A percentile compares a stretch with the other conserved stretches of the same genome.
phyloP scores from a whole-genome alignment of 2,113 vertebrate species.

The Motacilla tschutschensis region DNA sequence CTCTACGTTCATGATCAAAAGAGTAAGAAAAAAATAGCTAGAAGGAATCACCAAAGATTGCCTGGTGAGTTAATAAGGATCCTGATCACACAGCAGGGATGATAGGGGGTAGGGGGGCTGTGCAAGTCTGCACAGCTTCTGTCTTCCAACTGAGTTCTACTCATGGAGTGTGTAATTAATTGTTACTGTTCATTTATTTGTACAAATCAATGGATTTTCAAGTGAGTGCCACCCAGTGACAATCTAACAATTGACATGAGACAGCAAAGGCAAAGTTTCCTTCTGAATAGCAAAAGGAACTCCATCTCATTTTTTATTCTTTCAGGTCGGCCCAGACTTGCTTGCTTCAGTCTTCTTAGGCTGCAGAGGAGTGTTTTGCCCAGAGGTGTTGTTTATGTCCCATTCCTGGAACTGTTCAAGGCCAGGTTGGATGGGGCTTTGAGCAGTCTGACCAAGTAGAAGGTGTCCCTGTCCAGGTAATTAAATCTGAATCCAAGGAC shows the following conservation, averaged over 20 bases:
- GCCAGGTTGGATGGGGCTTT: neutral
- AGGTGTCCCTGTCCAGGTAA: neutral
- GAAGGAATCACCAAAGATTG: neutral
- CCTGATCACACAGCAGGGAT: conserved; percentile 3
- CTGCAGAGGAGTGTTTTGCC: neutral
- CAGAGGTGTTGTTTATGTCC: neutral
- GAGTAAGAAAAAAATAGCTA: neutral
- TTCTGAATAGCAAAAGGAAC: neutral
- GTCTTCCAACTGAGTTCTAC: conserved; percentile 12
- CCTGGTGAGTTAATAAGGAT: conserved; percentile 2
- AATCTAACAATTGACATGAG: conserved; percentile 15
- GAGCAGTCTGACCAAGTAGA: neutral
- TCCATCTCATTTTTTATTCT: neutral
- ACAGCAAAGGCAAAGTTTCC: neutral
- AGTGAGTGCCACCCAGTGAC: conserved; percentile 47
- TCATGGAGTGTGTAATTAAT: conserved; percentile 59
- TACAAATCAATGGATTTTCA: conserved; percentile 45
- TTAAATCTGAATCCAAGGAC: neutral
- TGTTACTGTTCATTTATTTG: conserved; percentile 62
- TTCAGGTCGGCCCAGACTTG: neutral
- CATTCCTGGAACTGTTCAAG: neutral
- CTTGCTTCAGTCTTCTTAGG: neutral
- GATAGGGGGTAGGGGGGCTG: no score
- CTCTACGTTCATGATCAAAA: neutral
- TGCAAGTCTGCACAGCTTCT: conserved; percentile 3